Percentiles rank a stretch among this genome's conserved stretches.
phyloP scores from a whole-genome alignment of 2,113 vertebrate species.

The Riparia riparia region DNA sequence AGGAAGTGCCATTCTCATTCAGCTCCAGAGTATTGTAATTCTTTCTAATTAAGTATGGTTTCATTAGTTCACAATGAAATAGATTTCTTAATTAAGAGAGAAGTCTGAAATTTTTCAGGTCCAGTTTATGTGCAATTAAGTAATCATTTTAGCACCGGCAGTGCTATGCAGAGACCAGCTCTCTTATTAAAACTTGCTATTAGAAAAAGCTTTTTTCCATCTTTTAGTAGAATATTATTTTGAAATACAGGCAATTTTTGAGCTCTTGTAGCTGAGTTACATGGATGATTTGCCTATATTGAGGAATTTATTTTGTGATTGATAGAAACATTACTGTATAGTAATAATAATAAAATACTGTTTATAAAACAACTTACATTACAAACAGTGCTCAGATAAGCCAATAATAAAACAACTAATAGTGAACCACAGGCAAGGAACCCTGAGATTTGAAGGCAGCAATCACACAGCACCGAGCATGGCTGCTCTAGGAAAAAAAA shows the following conservation, averaged over 20 bases:
- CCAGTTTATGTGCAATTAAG: not conserved
- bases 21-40: not conserved
- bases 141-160: not conserved
- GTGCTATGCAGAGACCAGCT: not conserved
- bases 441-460: not conserved
- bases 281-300: not conserved
- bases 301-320: conserved; percentile 19
- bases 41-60: conserved; percentile 46
- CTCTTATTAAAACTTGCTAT: not conserved
- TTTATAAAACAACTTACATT: conserved; percentile 26
- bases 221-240: not conserved
- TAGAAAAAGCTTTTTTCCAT: not conserved
- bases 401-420: not conserved
- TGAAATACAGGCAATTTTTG: not conserved
- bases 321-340: not conserved
- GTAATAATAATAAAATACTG: conserved; percentile 16
- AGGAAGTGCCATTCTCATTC: not conserved
- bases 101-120: not conserved
- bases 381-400: not conserved
- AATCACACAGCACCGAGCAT: not conserved
- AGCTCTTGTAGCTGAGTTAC: not conserved
- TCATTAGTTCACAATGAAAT: not conserved
- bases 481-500: not conserved
- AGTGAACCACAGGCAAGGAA: not conserved
- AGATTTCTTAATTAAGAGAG: conserved; percentile 7